Evolutionary conservation across 2,113 vertebrate species (phyloP), one percentile per base, ranked within the genome.

Genomic region (Colossoma macropomum): DNA sequence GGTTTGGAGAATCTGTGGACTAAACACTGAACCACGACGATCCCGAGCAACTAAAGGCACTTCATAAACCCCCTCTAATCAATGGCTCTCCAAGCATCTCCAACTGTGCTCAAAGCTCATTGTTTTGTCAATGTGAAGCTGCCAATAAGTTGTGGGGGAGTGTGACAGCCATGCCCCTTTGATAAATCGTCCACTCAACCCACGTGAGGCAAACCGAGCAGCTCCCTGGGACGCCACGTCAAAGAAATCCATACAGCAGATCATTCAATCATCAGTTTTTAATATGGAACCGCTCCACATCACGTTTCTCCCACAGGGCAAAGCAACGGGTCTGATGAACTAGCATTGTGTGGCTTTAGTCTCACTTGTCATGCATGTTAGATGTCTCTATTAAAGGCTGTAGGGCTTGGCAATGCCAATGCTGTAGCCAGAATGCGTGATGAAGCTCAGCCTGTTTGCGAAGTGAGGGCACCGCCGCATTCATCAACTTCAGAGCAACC

Each of bases 381-480:
- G 81, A 78, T 75, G 74, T 86, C 76, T 82, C 80, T 82, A 86
- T 86, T 75, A 82, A 86, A 75, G 34, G 69, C 13, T 48, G 15
- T 11, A 50, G 69, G 68, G 54, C 50, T 59, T 9, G 23, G 45
- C 52, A 8, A 73, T 52, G 56, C 56, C 54, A 4, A 28, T 12
- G 32, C 77, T 16, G 28, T 90, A 86, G 89, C 48, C 52, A 87
- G 89, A 89, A 85, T 85, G 77, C 79, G 68, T 90, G 89, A 93
- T 91, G 90, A 89, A 89, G 92, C 88, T 91, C 89, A 89, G 91
- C 91, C 91, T 92, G 92, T 93, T 93, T 91, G 90, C 87, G 77
- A 86, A 85, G 83, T 65, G 86, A 86, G 79, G 81, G 78, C 90
- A 88, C 83, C 81, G 85, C 82, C 86, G 85, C 93, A 94, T 95